These are phyloP conservation scores for Diaprepes abbreviatus DNA, from an alignment of 2,888 invertebrate species.

Conservation along the genomic window DNA sequence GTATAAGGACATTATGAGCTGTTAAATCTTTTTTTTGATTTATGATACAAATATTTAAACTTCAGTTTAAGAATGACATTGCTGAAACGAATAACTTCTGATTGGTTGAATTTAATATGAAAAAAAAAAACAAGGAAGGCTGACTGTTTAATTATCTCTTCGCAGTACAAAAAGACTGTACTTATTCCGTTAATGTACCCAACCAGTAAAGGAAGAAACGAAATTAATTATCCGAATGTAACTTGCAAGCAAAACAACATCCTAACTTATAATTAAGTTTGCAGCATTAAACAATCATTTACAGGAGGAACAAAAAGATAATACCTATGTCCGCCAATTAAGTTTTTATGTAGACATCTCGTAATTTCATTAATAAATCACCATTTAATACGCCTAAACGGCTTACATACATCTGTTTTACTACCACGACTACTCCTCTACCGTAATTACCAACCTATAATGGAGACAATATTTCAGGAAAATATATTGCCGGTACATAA, in stretches of 20 bases:
- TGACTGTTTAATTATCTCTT: too few species aligned
- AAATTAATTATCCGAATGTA: background rate
- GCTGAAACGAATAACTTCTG: too few species aligned
- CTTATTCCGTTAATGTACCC: background rate
- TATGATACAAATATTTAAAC: too few species aligned
- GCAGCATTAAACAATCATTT: conserved; percentile 9
- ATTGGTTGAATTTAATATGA: too few species aligned
- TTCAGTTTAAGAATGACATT: too few species aligned
- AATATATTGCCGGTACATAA: conserved; percentile 30
- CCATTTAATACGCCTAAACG: conserved; percentile 21
- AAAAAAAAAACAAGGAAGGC: too few species aligned
- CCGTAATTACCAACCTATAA: conserved; percentile 27
- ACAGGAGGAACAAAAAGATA: background rate
- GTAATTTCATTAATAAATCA: conserved; percentile 21
- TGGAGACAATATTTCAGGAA: conserved; percentile 39
- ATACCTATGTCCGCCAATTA: conserved; percentile 7
- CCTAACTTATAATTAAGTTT: conserved; percentile 11
- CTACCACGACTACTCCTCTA: conserved; percentile 10
- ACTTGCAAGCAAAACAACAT: background rate
- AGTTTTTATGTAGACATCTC: conserved; percentile 1
- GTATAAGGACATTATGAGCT: too few species aligned
- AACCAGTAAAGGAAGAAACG: background rate
- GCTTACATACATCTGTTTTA: conserved; percentile 35
- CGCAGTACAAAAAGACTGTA: background rate
- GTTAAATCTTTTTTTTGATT: too few species aligned